Conservation (phyloP, 2,888 invertebrate species). For the Hyposoter didymator region DNA sequence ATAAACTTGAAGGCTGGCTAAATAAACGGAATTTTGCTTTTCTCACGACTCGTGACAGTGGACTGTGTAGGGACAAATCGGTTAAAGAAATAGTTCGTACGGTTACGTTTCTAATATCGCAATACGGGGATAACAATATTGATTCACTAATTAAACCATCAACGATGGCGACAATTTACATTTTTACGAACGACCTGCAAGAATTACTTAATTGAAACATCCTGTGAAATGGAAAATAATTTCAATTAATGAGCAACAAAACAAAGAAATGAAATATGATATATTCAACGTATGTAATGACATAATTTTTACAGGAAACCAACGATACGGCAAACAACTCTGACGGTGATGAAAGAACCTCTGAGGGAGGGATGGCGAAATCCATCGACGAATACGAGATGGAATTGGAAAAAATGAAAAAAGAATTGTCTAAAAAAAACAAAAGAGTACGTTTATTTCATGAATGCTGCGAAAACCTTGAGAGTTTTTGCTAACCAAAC, state of each 20-base stretch:
- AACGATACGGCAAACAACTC: slow-evolving; percentile 31
- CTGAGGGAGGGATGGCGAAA: slow-evolving; percentile 21
- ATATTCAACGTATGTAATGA: slow-evolving; percentile 33
- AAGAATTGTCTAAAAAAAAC: slow-evolving; percentile 25
- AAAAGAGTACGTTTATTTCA: slow-evolving; percentile 24
- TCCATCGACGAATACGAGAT: slow-evolving; percentile 17
- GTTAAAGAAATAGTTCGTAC: slow-evolving; percentile 6
- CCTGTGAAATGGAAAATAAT: slow-evolving; percentile 26
- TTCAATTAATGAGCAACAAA: slow-evolving; percentile 30
- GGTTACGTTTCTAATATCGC: no score
- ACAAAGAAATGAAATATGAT: slow-evolving; percentile 19
- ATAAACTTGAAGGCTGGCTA: slow-evolving; percentile 6
- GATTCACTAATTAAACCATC: slow-evolving; percentile 26
- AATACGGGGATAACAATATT: slow-evolving; percentile 17
- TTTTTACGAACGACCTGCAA: slow-evolving; percentile 16
- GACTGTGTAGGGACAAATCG: slow-evolving; percentile 9
- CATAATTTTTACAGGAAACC: slow-evolving; percentile 33
- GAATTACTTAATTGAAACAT: slow-evolving; percentile 19
- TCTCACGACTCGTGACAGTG: no score
- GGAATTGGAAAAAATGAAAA: slow-evolving; percentile 28
- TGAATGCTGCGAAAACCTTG: slow-evolving; percentile 29
- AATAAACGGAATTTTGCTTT: no score
- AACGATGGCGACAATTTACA: slow-evolving; percentile 13
- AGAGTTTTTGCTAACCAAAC: slow-evolving; percentile 26
- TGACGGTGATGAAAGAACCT: slow-evolving; percentile 34